phyloP scores from a whole-genome alignment of 2,888 invertebrate genomes.

The Erebia aethiops region DNA sequence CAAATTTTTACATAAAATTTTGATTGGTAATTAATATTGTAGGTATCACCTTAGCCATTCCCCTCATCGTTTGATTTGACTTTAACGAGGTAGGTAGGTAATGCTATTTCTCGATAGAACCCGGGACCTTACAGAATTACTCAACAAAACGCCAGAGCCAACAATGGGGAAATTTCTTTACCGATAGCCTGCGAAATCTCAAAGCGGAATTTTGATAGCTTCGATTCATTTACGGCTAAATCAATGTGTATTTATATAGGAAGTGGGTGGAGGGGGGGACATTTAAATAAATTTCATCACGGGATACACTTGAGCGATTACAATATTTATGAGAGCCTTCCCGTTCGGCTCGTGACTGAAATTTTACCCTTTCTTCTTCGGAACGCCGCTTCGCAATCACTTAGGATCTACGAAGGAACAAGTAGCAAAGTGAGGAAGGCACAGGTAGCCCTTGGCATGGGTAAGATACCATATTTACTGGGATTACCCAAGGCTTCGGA shows the following conservation, averaged over 20 bases:
- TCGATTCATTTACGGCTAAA: constrained; percentile 39
- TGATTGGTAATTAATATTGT: too few relatives aligned
- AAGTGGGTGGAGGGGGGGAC: constrained; percentile 19
- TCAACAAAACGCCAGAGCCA: too few relatives aligned
- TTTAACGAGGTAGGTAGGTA: too few relatives aligned
- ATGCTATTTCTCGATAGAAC: too few relatives aligned
- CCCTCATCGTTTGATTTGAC: too few relatives aligned
- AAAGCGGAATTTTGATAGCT: constrained; percentile 34
- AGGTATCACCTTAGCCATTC: too few relatives aligned
- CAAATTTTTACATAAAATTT: too few relatives aligned
- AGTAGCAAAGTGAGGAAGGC: neutral
- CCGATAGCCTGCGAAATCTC: constrained; percentile 24
- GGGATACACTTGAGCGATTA: constrained; percentile 55
- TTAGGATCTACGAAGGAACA: constrained; percentile 46
- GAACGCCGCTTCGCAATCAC: constrained; percentile 54
- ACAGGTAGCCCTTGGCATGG: constrained; percentile 10
- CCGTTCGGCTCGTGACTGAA: constrained; percentile 59
- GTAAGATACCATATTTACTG: neutral
- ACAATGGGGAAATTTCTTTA: neutral
- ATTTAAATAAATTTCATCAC: constrained; percentile 65
- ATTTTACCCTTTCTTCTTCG: constrained; percentile 64
- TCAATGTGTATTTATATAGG: constrained; percentile 40
- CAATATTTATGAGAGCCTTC: constrained; percentile 65
- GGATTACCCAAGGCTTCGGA: too few relatives aligned
- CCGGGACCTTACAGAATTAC: too few relatives aligned